phyloP scores from a whole-genome alignment of 2,797 vertebrate genomes.

The Anisognathus igniventris region DNA sequence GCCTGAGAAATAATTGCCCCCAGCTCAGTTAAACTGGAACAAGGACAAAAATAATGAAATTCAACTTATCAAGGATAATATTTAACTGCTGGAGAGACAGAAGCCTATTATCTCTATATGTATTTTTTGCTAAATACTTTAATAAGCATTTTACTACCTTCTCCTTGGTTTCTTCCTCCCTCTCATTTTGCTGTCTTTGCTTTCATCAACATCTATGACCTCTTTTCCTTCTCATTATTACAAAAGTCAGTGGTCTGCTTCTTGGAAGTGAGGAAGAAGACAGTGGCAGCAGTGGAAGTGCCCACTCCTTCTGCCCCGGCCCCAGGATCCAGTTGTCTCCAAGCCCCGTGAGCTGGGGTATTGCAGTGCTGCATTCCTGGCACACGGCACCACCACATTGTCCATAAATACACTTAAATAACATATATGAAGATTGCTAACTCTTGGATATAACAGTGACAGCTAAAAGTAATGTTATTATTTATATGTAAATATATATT shows the following conservation, averaged over 20 bases:
- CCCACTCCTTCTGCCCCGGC: not conserved
- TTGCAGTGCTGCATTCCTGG: fast-evolving
- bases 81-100: not conserved
- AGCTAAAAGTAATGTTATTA: not conserved
- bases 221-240: not conserved
- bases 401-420: not conserved
- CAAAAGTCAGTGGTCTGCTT: not conserved
- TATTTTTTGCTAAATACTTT: not conserved
- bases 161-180: not conserved
- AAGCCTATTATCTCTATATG: not conserved
- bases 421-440: not conserved
- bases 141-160: not conserved
- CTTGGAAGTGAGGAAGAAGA: not conserved
- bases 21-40: not conserved
- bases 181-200: not conserved
- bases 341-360: not conserved
- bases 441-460: not conserved
- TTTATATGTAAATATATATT: not conserved
- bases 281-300: not conserved
- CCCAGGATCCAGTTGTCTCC: not conserved
- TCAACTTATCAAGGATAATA: not conserved
- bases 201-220: not conserved
- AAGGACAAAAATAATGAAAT: not conserved
- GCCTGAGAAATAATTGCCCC: not conserved
- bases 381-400: not conserved